Evolutionary conservation across 2,113 vertebrate species (phyloP).

Genomic region (Bombycilla garrulus): DNA sequence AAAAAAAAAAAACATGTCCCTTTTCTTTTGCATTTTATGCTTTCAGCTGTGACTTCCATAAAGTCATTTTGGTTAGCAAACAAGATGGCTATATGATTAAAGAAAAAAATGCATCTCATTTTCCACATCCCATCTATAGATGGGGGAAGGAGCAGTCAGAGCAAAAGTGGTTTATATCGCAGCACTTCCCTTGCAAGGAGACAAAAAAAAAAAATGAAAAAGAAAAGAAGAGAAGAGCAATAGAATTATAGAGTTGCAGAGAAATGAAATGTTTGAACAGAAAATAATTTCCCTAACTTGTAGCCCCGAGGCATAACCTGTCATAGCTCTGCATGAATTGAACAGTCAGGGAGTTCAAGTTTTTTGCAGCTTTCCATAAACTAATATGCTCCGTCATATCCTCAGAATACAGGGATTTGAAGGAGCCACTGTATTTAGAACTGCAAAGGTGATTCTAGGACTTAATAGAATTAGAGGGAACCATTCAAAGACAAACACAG

Average conservation of each 20-base stretch:
- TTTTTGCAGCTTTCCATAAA: slow-evolving; percentile 65
- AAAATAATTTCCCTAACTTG: slow-evolving; percentile 72
- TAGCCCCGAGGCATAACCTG: slow-evolving; percentile 64
- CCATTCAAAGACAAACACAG: neutral
- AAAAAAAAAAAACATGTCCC: neutral
- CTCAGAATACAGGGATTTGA: slow-evolving; percentile 43
- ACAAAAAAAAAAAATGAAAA: neutral
- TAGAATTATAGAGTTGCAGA: slow-evolving; percentile 55
- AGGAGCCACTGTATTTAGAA: slow-evolving; percentile 34
- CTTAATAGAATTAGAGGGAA: slow-evolving; percentile 26
- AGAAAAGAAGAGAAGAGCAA: neutral
- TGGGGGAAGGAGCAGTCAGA: neutral
- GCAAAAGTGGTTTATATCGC: neutral
- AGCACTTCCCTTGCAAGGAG: neutral
- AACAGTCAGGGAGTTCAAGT: slow-evolving; percentile 64
- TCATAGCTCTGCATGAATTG: slow-evolving; percentile 64
- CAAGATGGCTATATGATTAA: slow-evolving; percentile 40
- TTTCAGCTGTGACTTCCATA: slow-evolving; percentile 28
- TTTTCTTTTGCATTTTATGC: neutral
- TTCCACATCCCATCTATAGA: neutral
- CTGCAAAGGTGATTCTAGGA: slow-evolving; percentile 1
- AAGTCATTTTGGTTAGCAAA: slow-evolving; percentile 52
- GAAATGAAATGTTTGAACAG: slow-evolving; percentile 74
- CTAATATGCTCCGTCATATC: slow-evolving; percentile 56
- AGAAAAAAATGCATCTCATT: neutral